These are phyloP conservation scores for Lates japonicus DNA, from an alignment of 2,797 vertebrate species.

Conservation along the genomic window DNA sequence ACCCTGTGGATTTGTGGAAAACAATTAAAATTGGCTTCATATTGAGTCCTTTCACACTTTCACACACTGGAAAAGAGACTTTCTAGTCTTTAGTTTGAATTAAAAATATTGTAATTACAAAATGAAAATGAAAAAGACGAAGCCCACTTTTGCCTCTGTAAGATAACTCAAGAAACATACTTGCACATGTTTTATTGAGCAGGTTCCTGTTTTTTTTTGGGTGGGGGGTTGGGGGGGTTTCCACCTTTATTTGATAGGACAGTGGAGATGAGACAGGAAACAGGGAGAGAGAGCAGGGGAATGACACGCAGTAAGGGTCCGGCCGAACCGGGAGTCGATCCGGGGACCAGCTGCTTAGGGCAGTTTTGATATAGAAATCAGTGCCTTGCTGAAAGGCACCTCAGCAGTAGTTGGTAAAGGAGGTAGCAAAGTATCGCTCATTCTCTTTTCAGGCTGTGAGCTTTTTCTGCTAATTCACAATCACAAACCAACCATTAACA, in stretches of 20 bases:
- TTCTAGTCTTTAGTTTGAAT: not conserved
- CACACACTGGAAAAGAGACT: not conserved
- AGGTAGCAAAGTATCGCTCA: constrained; percentile 1
- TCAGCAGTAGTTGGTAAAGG: not conserved
- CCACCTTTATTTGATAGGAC: too few relatives aligned
- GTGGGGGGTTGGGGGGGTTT: too few relatives aligned
- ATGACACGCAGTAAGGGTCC: too few relatives aligned
- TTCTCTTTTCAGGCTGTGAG: constrained; percentile 23
- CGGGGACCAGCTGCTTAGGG: too few relatives aligned
- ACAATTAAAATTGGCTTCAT: constrained; percentile 26
- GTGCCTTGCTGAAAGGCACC: constrained; percentile 13
- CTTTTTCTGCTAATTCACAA: constrained; percentile 26
- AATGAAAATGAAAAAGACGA: not conserved
- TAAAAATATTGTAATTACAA: not conserved
- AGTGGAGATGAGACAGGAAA: too few relatives aligned
- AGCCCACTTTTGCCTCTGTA: not conserved
- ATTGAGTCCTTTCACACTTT: constrained; percentile 15
- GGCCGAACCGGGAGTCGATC: too few relatives aligned
- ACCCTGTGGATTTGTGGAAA: constrained; percentile 30
- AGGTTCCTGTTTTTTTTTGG: not conserved
- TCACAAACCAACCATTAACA: constrained; percentile 36
- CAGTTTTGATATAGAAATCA: not conserved
- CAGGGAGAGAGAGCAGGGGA: too few relatives aligned
- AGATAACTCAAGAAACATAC: not conserved
- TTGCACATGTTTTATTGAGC: not conserved